phyloP scores from a whole-genome alignment of 2,888 invertebrate species.

The Cryptocheilus praepositus region DNA sequence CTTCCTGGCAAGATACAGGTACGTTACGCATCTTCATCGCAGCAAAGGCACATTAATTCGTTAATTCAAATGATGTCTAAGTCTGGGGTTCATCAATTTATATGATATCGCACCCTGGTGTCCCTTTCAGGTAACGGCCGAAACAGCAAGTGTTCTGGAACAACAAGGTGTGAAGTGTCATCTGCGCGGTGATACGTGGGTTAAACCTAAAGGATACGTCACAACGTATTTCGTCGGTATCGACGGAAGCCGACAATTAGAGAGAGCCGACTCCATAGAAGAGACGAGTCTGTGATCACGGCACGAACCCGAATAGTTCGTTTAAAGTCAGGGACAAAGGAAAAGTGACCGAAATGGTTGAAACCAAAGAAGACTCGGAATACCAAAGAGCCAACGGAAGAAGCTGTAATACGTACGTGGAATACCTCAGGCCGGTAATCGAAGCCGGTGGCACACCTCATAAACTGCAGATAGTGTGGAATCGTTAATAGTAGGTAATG shows the following conservation, averaged over 20 bases:
- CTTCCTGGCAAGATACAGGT: constrained; percentile 87
- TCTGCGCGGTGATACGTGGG: constrained; percentile 82
- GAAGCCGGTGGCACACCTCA: constrained; percentile 18
- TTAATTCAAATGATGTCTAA: too few relatives aligned
- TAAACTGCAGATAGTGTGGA: neutral
- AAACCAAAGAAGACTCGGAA: constrained; percentile 55
- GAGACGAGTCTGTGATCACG: constrained; percentile 65
- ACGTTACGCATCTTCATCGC: neutral
- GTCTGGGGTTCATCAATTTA: neutral
- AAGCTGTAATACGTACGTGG: constrained; percentile 18
- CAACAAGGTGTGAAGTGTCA: constrained; percentile 83
- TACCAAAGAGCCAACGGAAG: constrained; percentile 42
- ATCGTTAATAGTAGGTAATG: neutral
- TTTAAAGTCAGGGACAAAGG: neutral
- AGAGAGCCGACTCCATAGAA: constrained; percentile 57
- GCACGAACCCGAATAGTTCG: constrained; percentile 1
- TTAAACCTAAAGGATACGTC: constrained; percentile 83
- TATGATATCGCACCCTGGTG: too few relatives aligned
- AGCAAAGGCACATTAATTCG: too few relatives aligned
- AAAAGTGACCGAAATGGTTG: constrained; percentile 8
- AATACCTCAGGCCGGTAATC: constrained; percentile 44
- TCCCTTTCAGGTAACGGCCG: constrained; percentile 79
- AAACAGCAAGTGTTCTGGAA: constrained; percentile 82
- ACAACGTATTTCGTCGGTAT: constrained; percentile 85
- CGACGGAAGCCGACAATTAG: constrained; percentile 76